phyloP scores from a whole-genome alignment of 2,888 invertebrate species.

The Scaptomyza polygonia region DNA sequence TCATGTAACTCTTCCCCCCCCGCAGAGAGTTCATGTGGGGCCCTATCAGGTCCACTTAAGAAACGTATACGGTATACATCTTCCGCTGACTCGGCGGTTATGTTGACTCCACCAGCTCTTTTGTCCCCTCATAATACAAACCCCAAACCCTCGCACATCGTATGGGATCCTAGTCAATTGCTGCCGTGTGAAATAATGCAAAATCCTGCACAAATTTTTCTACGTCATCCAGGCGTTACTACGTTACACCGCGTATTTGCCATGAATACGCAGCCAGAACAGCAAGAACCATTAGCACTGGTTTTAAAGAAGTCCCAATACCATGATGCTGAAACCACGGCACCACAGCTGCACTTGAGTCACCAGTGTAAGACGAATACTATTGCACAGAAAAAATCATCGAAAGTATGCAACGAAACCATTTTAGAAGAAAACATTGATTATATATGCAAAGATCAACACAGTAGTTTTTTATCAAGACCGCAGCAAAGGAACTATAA shows the following conservation, averaged over 20 bases:
- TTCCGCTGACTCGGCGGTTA: constrained; percentile 75
- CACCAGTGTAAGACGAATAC: constrained; percentile 20
- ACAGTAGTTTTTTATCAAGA: constrained; percentile 60
- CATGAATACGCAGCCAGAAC: constrained; percentile 77
- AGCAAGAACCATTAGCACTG: constrained; percentile 88
- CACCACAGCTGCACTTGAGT: constrained; percentile 21
- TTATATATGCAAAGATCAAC: constrained; percentile 31
- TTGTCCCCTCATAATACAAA: constrained; percentile 69
- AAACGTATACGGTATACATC: constrained; percentile 88
- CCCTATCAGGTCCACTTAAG: constrained; percentile 87
- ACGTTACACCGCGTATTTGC: constrained; percentile 81
- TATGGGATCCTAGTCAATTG: constrained; percentile 86
- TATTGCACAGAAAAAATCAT: constrained; percentile 16
- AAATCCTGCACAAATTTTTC: constrained; percentile 83
- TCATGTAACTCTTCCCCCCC: background rate
- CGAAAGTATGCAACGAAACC: background rate
- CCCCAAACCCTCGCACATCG: constrained; percentile 80
- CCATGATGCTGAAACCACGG: constrained; percentile 3
- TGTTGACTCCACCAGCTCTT: constrained; percentile 85
- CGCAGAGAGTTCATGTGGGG: constrained; percentile 15
- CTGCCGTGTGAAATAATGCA: constrained; percentile 85
- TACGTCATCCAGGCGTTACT: constrained; percentile 84
- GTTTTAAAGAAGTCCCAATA: constrained; percentile 85
- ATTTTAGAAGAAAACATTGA: constrained; percentile 20
- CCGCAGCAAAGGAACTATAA: constrained; percentile 95